Base-by-base conservation (phyloP, 2,113 vertebrate species). In the Alexandromys fortis region DNA sequence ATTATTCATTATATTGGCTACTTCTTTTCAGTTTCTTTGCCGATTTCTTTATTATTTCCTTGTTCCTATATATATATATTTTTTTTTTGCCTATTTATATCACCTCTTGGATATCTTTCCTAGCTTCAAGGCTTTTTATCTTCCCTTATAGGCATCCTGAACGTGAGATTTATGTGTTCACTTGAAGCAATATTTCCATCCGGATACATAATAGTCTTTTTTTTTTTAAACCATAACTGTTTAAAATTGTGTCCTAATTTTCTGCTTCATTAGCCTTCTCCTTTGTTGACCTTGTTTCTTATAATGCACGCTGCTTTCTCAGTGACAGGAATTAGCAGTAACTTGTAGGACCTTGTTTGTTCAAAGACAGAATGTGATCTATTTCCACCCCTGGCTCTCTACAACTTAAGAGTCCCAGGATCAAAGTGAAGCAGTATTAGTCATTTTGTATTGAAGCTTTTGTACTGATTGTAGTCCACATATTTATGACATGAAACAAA, bases 221-320 rank as follows among this genome's bases (percentile, higher is more conserved):
- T 52, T 78, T 86, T 76, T n/a, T 35, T 68, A 45, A 67, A 72
- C 45, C 67, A 22, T 77, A 45, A n/a, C 24, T 90, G 42, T 79
- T 79, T 65, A 92, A 89, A 89, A 73, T 86, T 79, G 38, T 92
- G 35, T 81, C 49, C 35, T 90, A 1, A 61, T 91, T 90, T 96
- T 82, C 81, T 91, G 22, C 38, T 70, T 93, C 61, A 49, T 22
- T 81, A 79, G 9, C 72, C 92, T 10, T 87, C 45, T 73, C 86
- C 72, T 89, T 73, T 81, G 3, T 90, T 86, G 30, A 58, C 67
- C 35, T 88, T 63, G 49, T 86, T 86, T 90, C 35, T 85, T 49
- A 78, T 49, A 82, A 61, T 82, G 21, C 35, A 42, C 3, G 9
- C 22, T 61, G 26, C 55, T 83, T 83, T 83, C 24, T 17, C 55